A percentile compares a stretch with the other conserved stretches of the same genome.
phyloP scores from a whole-genome alignment of 2,888 invertebrate species.

The Steinernema scapterisci region DNA sequence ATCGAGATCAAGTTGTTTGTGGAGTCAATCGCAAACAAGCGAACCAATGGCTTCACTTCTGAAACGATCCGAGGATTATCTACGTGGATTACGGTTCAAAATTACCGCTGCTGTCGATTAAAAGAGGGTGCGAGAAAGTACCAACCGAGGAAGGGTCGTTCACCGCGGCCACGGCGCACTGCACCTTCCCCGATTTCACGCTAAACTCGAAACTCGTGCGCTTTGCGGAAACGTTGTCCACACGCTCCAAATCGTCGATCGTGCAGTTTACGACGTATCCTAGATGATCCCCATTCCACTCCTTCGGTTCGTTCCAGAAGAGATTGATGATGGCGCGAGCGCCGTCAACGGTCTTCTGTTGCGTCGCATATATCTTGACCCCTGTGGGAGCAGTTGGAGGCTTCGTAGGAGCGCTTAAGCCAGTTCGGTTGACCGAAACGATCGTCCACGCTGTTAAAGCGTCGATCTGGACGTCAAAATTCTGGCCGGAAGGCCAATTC shows the following conservation, averaged over 20 bases:
- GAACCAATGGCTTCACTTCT: slow-evolving; percentile 63
- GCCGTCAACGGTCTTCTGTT: slow-evolving; percentile 66
- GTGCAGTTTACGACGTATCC: slow-evolving; percentile 63
- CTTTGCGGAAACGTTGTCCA: slow-evolving; percentile 49
- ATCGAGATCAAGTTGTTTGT: slow-evolving; percentile 58
- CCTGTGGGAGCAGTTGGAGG: slow-evolving; percentile 60
- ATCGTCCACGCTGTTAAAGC: slow-evolving; percentile 59
- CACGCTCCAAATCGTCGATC: slow-evolving; percentile 34
- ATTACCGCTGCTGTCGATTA: slow-evolving; percentile 64
- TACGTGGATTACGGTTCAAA: not conserved
- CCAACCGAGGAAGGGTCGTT: slow-evolving; percentile 65
- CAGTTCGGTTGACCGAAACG: slow-evolving; percentile 53
- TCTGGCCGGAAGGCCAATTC: slow-evolving; percentile 59
- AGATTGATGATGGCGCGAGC: slow-evolving; percentile 64
- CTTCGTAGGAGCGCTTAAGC: slow-evolving; percentile 62
- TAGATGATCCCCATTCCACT: slow-evolving; percentile 65
- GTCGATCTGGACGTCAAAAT: slow-evolving; percentile 61
- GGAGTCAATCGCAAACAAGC: slow-evolving; percentile 65
- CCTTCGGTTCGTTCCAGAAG: slow-evolving; percentile 62
- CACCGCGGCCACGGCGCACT: slow-evolving; percentile 62
- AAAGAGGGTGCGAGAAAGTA: slow-evolving; percentile 50
- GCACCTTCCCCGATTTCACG: slow-evolving; percentile 65
- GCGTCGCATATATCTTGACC: slow-evolving; percentile 61
- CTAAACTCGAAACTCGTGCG: slow-evolving; percentile 58
- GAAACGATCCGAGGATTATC: slow-evolving; percentile 10